Percentiles rank a stretch among this genome's conserved stretches.
These are phyloP conservation scores for Hermaeophaga mercurialis DNA, from an alignment of 2,888 invertebrate genomes.

Conservation along the genomic window DNA sequence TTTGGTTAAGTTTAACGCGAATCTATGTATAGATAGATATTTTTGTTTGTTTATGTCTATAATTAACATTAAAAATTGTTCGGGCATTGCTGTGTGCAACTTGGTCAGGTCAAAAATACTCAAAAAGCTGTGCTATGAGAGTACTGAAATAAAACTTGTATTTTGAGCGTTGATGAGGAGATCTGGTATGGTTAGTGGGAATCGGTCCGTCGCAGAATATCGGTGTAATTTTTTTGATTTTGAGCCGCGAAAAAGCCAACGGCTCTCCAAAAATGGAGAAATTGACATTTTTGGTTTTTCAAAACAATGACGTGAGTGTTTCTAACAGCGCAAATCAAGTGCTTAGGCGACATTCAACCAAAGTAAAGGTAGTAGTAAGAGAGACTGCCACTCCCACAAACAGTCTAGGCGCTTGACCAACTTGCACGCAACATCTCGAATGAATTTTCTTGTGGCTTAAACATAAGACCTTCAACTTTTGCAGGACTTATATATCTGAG, in stretches of 20 bases:
- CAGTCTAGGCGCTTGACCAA: constrained; percentile 20
- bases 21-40: constrained; percentile 61
- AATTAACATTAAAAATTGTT: constrained; percentile 61
- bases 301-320: constrained; percentile 28
- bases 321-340: constrained; percentile 28
- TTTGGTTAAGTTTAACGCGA: constrained; percentile 47
- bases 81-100: constrained; percentile 58
- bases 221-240: constrained; percentile 26
- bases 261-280: constrained; percentile 21
- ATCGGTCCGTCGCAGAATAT: constrained; percentile 34
- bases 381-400: constrained; percentile 36
- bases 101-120: constrained; percentile 62
- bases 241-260: constrained; percentile 14
- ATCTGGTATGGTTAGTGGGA: constrained; percentile 38
- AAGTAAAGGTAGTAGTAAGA: constrained; percentile 30
- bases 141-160: constrained; percentile 62
- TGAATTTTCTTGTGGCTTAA: not conserved
- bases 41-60: constrained; percentile 62
- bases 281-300: constrained; percentile 19
- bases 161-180: constrained; percentile 59
- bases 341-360: constrained; percentile 30
- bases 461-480: not conserved
- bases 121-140: constrained; percentile 59
- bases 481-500: not conserved
- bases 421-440: not conserved